Conservation (phyloP, 2,888 invertebrate genomes). For the Copidosoma aretas region DNA sequence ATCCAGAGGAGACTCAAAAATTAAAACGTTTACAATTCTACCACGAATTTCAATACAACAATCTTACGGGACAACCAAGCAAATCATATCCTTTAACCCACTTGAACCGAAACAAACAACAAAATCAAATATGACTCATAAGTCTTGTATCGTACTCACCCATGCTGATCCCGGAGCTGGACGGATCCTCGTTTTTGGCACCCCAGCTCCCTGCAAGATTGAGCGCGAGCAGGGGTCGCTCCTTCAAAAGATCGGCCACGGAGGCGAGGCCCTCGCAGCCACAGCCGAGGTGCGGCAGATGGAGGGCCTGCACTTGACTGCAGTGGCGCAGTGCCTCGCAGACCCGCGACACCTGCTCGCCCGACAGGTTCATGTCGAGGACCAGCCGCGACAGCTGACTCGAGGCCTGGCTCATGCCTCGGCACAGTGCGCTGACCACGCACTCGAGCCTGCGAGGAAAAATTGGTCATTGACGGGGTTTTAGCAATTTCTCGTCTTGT, state of each 20-base stretch:
- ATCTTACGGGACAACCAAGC: too few relatives aligned
- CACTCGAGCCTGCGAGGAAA: slow-evolving; percentile 63
- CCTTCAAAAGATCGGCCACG: slow-evolving; percentile 63
- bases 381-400: slow-evolving; percentile 63
- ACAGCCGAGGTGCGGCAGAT: slow-evolving; percentile 66
- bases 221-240: slow-evolving; percentile 64
- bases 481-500: too few relatives aligned
- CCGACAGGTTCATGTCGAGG: slow-evolving; percentile 66
- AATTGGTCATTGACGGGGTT: neutral
- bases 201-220: slow-evolving; percentile 66
- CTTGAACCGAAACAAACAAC: too few relatives aligned
- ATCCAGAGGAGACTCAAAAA: too few relatives aligned
- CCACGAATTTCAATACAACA: too few relatives aligned
- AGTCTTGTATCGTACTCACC: slow-evolving; percentile 57
- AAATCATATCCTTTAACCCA: too few relatives aligned
- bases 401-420: slow-evolving; percentile 56
- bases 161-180: slow-evolving; percentile 65
- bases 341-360: slow-evolving; percentile 65
- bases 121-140: too few relatives aligned
- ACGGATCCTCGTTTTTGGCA: slow-evolving; percentile 64
- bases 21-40: too few relatives aligned
- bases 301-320: slow-evolving; percentile 64
- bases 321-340: slow-evolving; percentile 64
- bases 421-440: slow-evolving; percentile 65
- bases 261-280: slow-evolving; percentile 66